phyloP scores from a whole-genome alignment of 2,888 invertebrate genomes.

The Chloroclystis v-ata region DNA sequence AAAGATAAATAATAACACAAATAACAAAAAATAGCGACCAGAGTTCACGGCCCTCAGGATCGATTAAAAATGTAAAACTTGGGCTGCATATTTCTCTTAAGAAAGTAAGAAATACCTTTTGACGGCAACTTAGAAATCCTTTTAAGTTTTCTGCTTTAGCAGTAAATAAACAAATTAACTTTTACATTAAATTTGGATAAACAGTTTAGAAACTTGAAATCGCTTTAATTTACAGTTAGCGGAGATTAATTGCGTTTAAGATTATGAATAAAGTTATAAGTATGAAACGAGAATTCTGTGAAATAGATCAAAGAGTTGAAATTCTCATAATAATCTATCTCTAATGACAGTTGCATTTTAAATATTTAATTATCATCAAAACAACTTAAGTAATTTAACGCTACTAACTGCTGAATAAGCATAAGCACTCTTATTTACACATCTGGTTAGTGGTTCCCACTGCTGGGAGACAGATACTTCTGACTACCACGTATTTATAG shows the following conservation, averaged over 20 bases:
- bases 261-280: background rate
- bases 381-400: too few species aligned
- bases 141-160: slow-evolving; percentile 12
- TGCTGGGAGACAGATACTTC: too few species aligned
- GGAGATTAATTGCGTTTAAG: slow-evolving; percentile 1
- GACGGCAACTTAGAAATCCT: slow-evolving; percentile 17
- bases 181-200: slow-evolving; percentile 6
- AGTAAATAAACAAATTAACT: slow-evolving; percentile 10
- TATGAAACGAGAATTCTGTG: background rate
- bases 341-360: too few species aligned
- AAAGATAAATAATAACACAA: background rate
- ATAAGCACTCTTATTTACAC: too few species aligned
- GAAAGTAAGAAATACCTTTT: slow-evolving; percentile 14
- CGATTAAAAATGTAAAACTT: slow-evolving; percentile 21
- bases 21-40: background rate
- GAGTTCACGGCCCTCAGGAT: slow-evolving; percentile 14
- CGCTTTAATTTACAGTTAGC: slow-evolving; percentile 4
- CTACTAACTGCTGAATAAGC: too few species aligned
- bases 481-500: too few species aligned
- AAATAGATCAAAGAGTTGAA: background rate
- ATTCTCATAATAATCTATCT: too few species aligned
- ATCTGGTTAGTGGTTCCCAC: too few species aligned
- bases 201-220: slow-evolving; percentile 5
- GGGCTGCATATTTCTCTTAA: slow-evolving; percentile 16
- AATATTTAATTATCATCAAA: too few species aligned